Evolutionary conservation across 2,113 vertebrate species (phyloP).

Genomic region (Plectropomus leopardus): DNA sequence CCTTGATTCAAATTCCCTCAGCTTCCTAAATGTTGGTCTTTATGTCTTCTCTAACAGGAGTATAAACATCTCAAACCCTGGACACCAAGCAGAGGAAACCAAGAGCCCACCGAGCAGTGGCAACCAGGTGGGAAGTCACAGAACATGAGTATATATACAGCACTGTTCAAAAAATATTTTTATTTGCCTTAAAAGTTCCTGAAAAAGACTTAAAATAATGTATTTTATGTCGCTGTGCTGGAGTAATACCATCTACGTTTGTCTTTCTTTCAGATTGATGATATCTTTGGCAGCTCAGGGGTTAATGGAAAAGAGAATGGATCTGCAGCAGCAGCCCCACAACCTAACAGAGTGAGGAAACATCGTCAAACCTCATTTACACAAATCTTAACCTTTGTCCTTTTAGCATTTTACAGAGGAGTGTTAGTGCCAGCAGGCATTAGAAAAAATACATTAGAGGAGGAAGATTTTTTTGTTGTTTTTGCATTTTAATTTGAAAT

Average conservation of each 20-base stretch:
- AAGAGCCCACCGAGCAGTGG: constrained; percentile 82
- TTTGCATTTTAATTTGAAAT: too few species aligned
- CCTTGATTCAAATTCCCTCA: neutral
- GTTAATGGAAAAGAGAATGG: constrained; percentile 91
- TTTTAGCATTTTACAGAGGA: neutral
- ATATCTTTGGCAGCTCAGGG: constrained; percentile 88
- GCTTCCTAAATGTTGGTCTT: neutral
- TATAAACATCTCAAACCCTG: constrained; percentile 91
- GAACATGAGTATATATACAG: neutral
- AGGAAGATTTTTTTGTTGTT: too few species aligned
- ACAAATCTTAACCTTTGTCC: neutral
- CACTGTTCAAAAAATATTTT: neutral
- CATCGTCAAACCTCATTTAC: neutral
- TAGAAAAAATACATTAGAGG: too few species aligned
- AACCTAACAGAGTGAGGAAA: constrained; percentile 88
- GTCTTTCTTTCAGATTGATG: constrained; percentile 87
- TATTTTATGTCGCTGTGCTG: neutral
- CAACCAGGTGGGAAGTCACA: constrained; percentile 86
- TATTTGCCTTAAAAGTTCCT: neutral
- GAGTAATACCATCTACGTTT: neutral
- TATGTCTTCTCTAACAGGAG: constrained; percentile 67
- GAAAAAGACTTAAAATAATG: neutral
- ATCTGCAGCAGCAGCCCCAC: constrained; percentile 77
- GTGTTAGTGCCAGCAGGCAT: too few species aligned
- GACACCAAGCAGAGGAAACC: constrained; percentile 87